A percentile compares a stretch with the other conserved stretches of the same genome.
These are phyloP conservation scores for Meles meles DNA, from an alignment of 2,113 vertebrate species.

Conservation along the genomic window DNA sequence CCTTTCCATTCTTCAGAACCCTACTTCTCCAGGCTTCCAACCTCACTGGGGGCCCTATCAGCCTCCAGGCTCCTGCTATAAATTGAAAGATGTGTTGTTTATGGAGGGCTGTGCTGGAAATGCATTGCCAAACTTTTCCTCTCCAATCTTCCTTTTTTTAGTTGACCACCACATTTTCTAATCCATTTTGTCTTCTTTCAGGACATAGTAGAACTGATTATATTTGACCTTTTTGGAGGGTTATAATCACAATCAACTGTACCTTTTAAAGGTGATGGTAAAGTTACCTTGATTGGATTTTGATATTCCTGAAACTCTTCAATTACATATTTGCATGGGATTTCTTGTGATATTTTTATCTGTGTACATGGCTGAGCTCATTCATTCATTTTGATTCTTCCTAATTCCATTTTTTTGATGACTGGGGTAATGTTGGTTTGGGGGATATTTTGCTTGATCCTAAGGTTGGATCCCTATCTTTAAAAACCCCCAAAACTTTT, in stretches of 20 bases:
- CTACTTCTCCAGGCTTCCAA: not conserved
- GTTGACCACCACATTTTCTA: not conserved
- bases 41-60: not conserved
- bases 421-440: not conserved
- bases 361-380: not conserved
- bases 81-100: not conserved
- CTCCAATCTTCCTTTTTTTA: not conserved
- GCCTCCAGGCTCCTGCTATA: not conserved
- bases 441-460: not conserved
- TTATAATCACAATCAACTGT: not conserved
- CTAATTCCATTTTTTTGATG: not conserved
- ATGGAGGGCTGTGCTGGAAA: not conserved
- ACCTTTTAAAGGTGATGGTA: not conserved
- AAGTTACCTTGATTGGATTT: not conserved
- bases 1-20: not conserved
- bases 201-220: not conserved
- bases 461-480: not conserved
- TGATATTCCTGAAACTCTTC: not conserved
- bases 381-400: conserved; percentile 17
- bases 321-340: not conserved
- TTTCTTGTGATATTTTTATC: not conserved
- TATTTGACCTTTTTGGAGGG: not conserved
- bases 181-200: not conserved
- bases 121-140: not conserved
- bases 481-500: not conserved